These are phyloP conservation scores for Propithecus coquereli DNA, from an alignment of 2,113 vertebrate species.

Conservation along the genomic window DNA sequence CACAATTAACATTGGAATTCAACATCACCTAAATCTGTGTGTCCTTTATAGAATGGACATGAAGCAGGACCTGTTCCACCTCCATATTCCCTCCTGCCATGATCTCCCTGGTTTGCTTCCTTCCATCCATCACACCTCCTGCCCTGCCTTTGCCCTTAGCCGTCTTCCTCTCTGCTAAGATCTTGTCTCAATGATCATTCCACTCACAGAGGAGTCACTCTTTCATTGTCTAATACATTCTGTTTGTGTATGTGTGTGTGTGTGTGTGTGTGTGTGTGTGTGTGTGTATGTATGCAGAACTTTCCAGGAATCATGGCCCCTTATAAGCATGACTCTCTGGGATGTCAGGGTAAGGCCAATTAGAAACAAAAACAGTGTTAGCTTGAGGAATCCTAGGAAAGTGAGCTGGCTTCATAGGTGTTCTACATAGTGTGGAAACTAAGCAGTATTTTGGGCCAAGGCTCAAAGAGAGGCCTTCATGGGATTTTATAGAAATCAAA, in stretches of 20 bases:
- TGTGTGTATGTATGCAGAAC: fast-evolving
- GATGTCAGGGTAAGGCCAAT: neutral
- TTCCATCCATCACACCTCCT: neutral
- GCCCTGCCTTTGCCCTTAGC: neutral
- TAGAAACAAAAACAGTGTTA: neutral
- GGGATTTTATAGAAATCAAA: neutral
- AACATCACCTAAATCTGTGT: neutral
- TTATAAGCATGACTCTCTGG: neutral
- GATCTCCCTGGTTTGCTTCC: neutral
- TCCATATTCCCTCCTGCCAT: neutral
- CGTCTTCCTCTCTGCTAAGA: neutral
- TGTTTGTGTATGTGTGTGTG: fast-evolving
- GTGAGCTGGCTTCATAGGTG: neutral
- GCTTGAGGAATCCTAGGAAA: neutral
- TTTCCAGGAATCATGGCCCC: neutral
- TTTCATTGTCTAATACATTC: no score
- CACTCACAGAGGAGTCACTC: neutral
- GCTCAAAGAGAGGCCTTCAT: neutral
- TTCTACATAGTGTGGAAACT: neutral
- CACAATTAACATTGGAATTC: neutral
- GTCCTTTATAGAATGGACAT: neutral
- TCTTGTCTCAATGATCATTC: neutral
- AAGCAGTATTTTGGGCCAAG: neutral
- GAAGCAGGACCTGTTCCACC: neutral
- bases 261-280: fast-evolving